Conservation (phyloP, 2,113 vertebrate species). For the Astur gentilis region DNA sequence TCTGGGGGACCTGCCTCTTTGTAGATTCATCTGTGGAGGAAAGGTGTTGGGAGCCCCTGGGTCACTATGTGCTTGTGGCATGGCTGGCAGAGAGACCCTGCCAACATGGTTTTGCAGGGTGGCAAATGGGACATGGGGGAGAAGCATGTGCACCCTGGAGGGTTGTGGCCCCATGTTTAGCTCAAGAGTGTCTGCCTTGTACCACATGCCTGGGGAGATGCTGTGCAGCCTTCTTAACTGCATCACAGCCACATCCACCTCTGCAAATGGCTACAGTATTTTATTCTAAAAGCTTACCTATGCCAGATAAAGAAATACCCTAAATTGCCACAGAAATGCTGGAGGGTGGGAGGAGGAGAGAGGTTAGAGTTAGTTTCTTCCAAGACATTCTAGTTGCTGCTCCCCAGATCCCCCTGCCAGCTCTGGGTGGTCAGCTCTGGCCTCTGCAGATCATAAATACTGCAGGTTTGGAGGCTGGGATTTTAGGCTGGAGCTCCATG, state of each 20-base stretch:
- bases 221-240: neutral
- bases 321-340: neutral
- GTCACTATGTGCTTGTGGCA: neutral
- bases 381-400: rapidly evolving
- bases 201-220: rapidly evolving
- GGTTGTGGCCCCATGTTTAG: neutral
- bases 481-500: neutral
- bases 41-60: neutral
- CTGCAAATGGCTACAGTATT: rapidly evolving
- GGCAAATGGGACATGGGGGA: neutral
- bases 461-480: neutral
- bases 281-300: neutral
- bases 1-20: rapidly evolving
- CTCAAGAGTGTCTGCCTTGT: neutral
- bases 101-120: neutral
- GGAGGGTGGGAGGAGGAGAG: neutral
- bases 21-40: neutral
- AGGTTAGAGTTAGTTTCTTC: neutral
- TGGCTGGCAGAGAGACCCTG: neutral
- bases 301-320: neutral
- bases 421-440: neutral
- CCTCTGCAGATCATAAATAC: neutral
- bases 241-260: neutral
- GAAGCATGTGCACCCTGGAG: neutral
- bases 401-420: neutral